phyloP scores from a whole-genome alignment of 2,888 invertebrate genomes.

The Neoaliturus tenellus region DNA sequence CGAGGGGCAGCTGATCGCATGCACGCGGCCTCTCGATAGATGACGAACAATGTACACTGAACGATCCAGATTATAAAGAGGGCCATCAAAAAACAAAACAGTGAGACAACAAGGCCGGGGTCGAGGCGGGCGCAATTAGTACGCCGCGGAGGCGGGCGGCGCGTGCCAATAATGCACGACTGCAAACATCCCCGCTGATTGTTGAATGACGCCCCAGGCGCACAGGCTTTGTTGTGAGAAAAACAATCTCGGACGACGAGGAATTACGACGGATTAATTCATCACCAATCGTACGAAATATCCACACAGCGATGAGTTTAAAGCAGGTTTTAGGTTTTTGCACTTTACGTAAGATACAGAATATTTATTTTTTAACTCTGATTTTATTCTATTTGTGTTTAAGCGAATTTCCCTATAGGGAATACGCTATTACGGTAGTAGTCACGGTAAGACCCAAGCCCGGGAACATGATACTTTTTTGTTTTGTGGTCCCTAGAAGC shows the following conservation, averaged over 20 bases:
- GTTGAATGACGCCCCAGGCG: constrained; percentile 25
- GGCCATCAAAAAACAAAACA: constrained; percentile 33
- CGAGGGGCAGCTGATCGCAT: neutral
- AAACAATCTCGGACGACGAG: neutral
- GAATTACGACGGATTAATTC: neutral
- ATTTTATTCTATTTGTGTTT: too few relatives aligned
- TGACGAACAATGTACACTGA: constrained; percentile 43
- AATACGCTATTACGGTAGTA: too few relatives aligned
- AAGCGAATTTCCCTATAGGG: too few relatives aligned
- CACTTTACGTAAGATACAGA: too few relatives aligned
- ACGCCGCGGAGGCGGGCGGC: neutral
- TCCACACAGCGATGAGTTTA: neutral
- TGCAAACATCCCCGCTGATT: constrained; percentile 25
- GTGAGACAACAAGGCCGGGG: constrained; percentile 1
- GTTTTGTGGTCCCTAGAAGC: too few relatives aligned
- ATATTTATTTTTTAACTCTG: too few relatives aligned
- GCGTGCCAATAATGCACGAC: constrained; percentile 46
- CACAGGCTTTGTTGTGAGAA: neutral
- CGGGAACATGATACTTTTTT: too few relatives aligned
- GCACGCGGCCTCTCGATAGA: neutral
- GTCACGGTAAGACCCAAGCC: too few relatives aligned
- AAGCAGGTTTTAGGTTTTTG: neutral
- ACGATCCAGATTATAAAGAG: constrained; percentile 46
- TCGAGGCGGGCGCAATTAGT: constrained; percentile 39
- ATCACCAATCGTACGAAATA: neutral